phyloP scores from a whole-genome alignment of 2,113 vertebrate species.

The Phrynocephalus versicolor region DNA sequence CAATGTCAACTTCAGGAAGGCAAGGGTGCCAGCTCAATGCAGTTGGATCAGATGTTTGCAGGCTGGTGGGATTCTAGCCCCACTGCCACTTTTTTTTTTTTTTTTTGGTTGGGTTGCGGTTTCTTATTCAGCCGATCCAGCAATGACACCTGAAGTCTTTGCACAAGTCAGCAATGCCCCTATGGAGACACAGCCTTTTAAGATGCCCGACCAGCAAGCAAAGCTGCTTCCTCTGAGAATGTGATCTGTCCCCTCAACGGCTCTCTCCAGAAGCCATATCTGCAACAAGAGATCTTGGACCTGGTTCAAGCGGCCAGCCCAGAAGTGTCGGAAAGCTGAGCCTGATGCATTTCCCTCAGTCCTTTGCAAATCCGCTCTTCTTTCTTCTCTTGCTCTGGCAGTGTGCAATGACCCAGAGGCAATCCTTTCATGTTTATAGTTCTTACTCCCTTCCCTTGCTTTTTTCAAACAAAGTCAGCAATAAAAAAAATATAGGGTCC shows the following conservation, averaged over 20 bases:
- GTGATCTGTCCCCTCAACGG: slow-evolving; percentile 9
- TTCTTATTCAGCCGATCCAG: slow-evolving; percentile 29
- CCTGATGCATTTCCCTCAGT: slow-evolving; percentile 22
- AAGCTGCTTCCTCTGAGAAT: background rate
- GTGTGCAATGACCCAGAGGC: slow-evolving; percentile 59
- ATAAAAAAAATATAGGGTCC: slow-evolving; percentile 54
- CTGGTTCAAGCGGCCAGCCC: slow-evolving; percentile 32
- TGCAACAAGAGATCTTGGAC: slow-evolving; percentile 20
- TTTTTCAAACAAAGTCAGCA: slow-evolving; percentile 51
- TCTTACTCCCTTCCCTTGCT: slow-evolving; percentile 47
- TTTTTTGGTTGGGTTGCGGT: slow-evolving; percentile 7
- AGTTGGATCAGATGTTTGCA: slow-evolving; percentile 26
- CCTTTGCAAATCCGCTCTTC: slow-evolving; percentile 61
- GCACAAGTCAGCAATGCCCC: slow-evolving; percentile 8
- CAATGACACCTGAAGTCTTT: slow-evolving; percentile 13
- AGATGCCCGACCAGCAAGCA: background rate
- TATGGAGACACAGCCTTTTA: background rate
- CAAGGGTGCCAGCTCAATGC: background rate
- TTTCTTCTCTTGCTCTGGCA: slow-evolving; percentile 33
- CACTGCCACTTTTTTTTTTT: background rate
- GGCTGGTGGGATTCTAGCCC: background rate
- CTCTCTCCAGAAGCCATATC: slow-evolving; percentile 38
- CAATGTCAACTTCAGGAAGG: slow-evolving; percentile 7
- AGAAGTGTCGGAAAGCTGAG: slow-evolving; percentile 30
- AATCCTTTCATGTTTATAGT: slow-evolving; percentile 62